Conservation (phyloP, 2,113 vertebrate genomes). For the Rhipidura dahli region DNA sequence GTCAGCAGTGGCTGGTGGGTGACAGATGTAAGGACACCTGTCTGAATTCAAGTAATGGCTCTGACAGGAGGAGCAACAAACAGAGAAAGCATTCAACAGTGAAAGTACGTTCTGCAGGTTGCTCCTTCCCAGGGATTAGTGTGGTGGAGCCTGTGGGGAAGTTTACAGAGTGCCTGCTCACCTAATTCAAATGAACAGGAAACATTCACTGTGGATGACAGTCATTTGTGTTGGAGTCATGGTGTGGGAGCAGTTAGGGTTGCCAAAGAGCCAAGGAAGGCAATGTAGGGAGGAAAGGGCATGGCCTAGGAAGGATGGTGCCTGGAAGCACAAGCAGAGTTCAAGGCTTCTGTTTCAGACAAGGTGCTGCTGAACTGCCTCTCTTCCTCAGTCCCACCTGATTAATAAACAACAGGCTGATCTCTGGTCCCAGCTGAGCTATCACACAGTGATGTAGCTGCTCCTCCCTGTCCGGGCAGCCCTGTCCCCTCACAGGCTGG, state of each 20-base stretch:
- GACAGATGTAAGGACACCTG: neutral
- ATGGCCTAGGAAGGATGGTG: neutral
- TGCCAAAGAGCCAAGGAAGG: slow-evolving; percentile 45
- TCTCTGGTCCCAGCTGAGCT: neutral
- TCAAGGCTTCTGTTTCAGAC: neutral
- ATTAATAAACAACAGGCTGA: neutral
- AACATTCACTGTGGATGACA: slow-evolving; percentile 39
- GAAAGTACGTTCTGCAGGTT: slow-evolving; percentile 53
- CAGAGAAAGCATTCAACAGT: slow-evolving; percentile 30
- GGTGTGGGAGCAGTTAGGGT: slow-evolving; percentile 27
- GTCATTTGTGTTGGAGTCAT: slow-evolving; percentile 46
- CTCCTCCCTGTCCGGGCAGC: neutral
- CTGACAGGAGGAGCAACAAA: neutral
- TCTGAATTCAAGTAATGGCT: neutral
- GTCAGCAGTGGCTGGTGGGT: neutral
- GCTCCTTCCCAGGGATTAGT: slow-evolving; percentile 38
- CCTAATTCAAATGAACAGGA: neutral
- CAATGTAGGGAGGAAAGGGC: neutral
- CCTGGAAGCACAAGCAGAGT: neutral
- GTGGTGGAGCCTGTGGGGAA: slow-evolving; percentile 42
- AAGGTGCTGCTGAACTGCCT: neutral
- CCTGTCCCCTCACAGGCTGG: neutral
- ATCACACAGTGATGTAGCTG: neutral
- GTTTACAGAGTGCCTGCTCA: slow-evolving; percentile 43
- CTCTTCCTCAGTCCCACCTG: neutral